Evolutionary conservation across 2,797 vertebrate species (phyloP), one percentile per base, ranked within the genome.

Genomic region (Argya squamiceps): DNA sequence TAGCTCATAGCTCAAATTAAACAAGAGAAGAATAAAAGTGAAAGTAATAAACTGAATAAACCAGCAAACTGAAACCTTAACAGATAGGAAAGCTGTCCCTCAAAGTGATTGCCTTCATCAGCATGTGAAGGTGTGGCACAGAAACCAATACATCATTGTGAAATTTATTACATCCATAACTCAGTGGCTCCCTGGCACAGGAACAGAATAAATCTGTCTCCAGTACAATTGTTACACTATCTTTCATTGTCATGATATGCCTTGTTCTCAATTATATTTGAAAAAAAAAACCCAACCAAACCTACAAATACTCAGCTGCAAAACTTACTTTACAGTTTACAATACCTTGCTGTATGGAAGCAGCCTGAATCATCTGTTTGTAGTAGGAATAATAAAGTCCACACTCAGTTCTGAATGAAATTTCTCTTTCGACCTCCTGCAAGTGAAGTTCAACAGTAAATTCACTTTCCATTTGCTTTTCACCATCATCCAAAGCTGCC

Each of bases 301-400:
- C 23, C 53, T 73, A 87, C 64, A 63, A 81, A 47, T 1, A 64
- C 24, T 30, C 63, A 85, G 47, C 84, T 76, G 52, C 89, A 94
- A 96, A 96, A 96, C 96, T 96, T 96, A 96, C 95, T 89, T 83
- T 93, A 96, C 91, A 96, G 87, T 75, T 69, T 89, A 88, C 85
- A 77, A 95, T 98, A 99, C 99, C 99, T 99, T 99, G 98, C 74
- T 97, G 97, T 93, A 99, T 98, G 85, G 99, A 99, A 4, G 99
- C 98, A 43, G 99, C 99, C 84, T 98, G 98, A 88, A 99, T 95
- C 99, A 99, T 99, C 96, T 99, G 98, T 94, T 99, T 99, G 98
- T 99, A 99, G 98, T 99, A 99, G 18, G 99, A 99, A 95, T 99
- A 99, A 98, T 99, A 99, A 18, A 99, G 98, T 91, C 99, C 99